Percentiles rank a stretch among this genome's conserved stretches.
phyloP scores from a whole-genome alignment of 2,888 invertebrate genomes.

The Rhyacophila evoluta region DNA sequence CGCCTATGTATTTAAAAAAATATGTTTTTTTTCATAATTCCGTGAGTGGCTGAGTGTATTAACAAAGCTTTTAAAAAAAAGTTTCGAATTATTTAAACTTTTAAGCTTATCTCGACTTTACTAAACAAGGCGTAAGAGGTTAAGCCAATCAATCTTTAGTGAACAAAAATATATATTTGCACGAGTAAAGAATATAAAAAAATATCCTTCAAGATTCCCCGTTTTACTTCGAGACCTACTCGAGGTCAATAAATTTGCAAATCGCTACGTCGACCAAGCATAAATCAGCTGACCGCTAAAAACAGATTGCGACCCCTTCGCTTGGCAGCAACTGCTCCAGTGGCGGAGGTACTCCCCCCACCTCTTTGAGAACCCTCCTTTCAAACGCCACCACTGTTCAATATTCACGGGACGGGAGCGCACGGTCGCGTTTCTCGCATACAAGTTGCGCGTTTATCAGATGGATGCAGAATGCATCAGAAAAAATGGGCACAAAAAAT shows the following conservation, averaged over 20 bases:
- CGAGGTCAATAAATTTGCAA: conserved; percentile 16
- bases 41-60: too few relatives aligned
- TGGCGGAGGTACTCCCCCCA: not conserved
- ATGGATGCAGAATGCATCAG: conserved; percentile 25
- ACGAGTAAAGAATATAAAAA: too few relatives aligned
- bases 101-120: too few relatives aligned
- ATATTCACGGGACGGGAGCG: conserved; percentile 45
- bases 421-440: conserved; percentile 42
- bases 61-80: too few relatives aligned
- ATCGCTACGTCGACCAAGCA: not conserved
- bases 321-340: conserved; percentile 16
- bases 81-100: too few relatives aligned
- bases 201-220: conserved; percentile 8
- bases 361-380: conserved; percentile 7
- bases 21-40: too few relatives aligned
- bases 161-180: too few relatives aligned
- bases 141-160: too few relatives aligned
- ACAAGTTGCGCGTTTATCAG: conserved; percentile 51
- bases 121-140: too few relatives aligned
- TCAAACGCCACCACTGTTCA: conserved; percentile 41
- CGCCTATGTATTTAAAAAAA: too few relatives aligned
- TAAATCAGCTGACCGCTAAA: conserved; percentile 23
- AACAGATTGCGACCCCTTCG: conserved; percentile 13
- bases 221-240: not conserved
- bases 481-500: not conserved